Evolutionary conservation across 2,113 vertebrate species (phyloP).

Genomic region (Oryctolagus cuniculus): mOryCun1.1 NC_091436.1:111387001-111387500

Average conservation of each 20-base stretch:
- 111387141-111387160: no score
- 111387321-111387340: not conserved
- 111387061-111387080: no score
- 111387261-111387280: not conserved
- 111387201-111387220: no score
- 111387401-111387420: not conserved
- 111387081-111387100: no score
- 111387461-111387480: not conserved
- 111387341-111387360: not conserved
- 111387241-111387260: rapidly evolving
- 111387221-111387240: not conserved
- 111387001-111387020: no score
- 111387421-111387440: not conserved
- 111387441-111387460: not conserved
- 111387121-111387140: no score
- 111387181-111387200: no score
- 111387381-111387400: not conserved
- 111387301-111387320: not conserved
- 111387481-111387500: not conserved
- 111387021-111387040: no score
- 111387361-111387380: not conserved
- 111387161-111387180: no score
- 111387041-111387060: no score
- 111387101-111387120: no score
- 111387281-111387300: not conserved